Evolutionary conservation across 2,888 invertebrate species (phyloP).

Genomic region (Drosophila melanosoma): DNA sequence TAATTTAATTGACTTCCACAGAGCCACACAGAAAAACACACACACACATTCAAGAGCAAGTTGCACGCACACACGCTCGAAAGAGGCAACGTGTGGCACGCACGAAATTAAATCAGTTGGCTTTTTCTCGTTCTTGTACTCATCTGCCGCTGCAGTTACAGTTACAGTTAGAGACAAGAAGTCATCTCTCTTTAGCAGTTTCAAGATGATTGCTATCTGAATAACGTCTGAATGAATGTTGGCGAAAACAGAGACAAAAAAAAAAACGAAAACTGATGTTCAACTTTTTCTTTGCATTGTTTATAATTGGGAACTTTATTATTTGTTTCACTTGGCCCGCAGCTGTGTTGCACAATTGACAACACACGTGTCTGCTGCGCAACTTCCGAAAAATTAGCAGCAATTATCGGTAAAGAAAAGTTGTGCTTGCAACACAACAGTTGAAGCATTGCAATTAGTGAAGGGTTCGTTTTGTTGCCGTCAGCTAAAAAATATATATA

Average conservation of each 20-base stretch:
- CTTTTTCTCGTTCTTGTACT: slow-evolving; percentile 14
- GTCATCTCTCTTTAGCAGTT: slow-evolving; percentile 26
- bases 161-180: slow-evolving; percentile 2
- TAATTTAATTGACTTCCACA: slow-evolving; percentile 73
- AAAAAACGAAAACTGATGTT: slow-evolving; percentile 8
- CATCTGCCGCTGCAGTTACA: slow-evolving; percentile 32
- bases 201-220: slow-evolving; percentile 50
- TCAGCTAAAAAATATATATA: slow-evolving; percentile 23
- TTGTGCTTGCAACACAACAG: slow-evolving; percentile 33
- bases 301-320: slow-evolving; percentile 81
- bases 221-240: slow-evolving; percentile 25
- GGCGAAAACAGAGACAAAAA: not conserved
- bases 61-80: slow-evolving; percentile 48
- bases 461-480: not conserved
- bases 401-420: slow-evolving; percentile 69
- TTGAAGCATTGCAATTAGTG: slow-evolving; percentile 3
- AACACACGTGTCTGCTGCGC: slow-evolving; percentile 34
- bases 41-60: slow-evolving; percentile 22
- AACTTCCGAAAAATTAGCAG: slow-evolving; percentile 56
- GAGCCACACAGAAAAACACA: slow-evolving; percentile 24
- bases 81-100: slow-evolving; percentile 24
- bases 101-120: slow-evolving; percentile 45
- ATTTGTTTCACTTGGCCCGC: slow-evolving; percentile 77
- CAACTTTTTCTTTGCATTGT: slow-evolving; percentile 59
- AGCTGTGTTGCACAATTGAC: slow-evolving; percentile 75